Conservation (phyloP, 2,888 invertebrate genomes). For the Choristoneura rosaceana region DNA sequence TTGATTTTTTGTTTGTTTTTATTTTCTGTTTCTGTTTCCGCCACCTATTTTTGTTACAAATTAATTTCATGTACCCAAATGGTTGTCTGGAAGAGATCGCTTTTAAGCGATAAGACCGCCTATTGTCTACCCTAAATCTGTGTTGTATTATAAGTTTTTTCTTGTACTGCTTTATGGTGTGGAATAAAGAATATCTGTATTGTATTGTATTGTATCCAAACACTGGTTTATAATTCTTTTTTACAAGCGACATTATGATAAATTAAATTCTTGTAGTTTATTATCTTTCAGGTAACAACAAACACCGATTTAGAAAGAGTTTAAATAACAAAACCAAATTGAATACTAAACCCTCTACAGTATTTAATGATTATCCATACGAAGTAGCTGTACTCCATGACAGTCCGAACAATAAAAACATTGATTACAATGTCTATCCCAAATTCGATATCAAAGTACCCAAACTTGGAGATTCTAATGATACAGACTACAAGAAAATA, state of each 20-base stretch:
- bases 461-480: neutral
- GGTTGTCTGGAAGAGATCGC: no score
- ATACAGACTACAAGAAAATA: constrained; percentile 25
- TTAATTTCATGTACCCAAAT: no score
- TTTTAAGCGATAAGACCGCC: no score
- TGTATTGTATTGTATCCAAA: no score
- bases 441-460: constrained; percentile 11
- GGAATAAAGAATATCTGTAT: no score
- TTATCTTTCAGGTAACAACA: constrained; percentile 50
- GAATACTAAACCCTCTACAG: constrained; percentile 48
- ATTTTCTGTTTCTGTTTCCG: no score
- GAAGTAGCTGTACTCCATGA: constrained; percentile 63
- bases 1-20: no score
- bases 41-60: no score
- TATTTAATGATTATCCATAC: constrained; percentile 70
- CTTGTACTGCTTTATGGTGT: no score
- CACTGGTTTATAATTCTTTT: no score
- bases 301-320: constrained; percentile 53
- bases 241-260: neutral
- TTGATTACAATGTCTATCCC: constrained; percentile 21
- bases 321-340: constrained; percentile 54
- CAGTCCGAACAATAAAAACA: constrained; percentile 48
- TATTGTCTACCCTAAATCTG: no score
- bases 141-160: no score
- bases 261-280: constrained; percentile 17